Base-by-base conservation (phyloP, 37 sponge, comb jelly and placozoan species). In the Aphrocallistes beatrix region DNA sequence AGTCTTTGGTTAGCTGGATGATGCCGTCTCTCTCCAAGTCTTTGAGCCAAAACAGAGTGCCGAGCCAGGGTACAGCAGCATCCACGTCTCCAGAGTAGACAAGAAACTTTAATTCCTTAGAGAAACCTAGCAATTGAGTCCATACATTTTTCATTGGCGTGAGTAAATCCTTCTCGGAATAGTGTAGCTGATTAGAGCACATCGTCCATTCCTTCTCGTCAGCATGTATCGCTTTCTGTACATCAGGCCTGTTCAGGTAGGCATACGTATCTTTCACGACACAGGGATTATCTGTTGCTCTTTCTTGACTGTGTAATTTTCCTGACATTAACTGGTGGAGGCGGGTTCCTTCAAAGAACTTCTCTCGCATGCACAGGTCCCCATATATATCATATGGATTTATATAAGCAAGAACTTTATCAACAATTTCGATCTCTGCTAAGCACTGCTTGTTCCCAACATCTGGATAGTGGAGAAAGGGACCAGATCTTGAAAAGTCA, bases 71-170 rank as follows among this genome's bases (percentile, higher is more conserved):
- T 0, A 89, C 83, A 30, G 86, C 47, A 36, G 51, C 83, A 39
- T 89, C 89, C 16, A 87, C 89, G 30, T 89, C 86, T 23, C 89
- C 89, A 39, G 88, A 87, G 60, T 89, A 89, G 49, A 89, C 81
- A 1, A 89, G 75, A 38, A 75, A 60, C n/a, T 60, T 60, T 60
- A 60, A 28, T 6, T 60, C 8, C 10, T 60, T 19, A 30, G 10
- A 30, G 75, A 25, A 60, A 21, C 28, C 28, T 30, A 60, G 75
- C n/a, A 60, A 13, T 60, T 60, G 75, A 19, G 10, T 13, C 75
- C 75, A 60, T 60, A 60, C 75, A 19, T 60, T 60, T 60, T 60
- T 60, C 75, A 60, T 60, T 60, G 75, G 75, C 3, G 75, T 60
- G 28, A 60, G 10, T 28, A 60, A 25, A 30, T 60, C 75, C 34